phyloP scores from a whole-genome alignment of 2,113 vertebrate species.

The Motacilla tschutschensis region DNA sequence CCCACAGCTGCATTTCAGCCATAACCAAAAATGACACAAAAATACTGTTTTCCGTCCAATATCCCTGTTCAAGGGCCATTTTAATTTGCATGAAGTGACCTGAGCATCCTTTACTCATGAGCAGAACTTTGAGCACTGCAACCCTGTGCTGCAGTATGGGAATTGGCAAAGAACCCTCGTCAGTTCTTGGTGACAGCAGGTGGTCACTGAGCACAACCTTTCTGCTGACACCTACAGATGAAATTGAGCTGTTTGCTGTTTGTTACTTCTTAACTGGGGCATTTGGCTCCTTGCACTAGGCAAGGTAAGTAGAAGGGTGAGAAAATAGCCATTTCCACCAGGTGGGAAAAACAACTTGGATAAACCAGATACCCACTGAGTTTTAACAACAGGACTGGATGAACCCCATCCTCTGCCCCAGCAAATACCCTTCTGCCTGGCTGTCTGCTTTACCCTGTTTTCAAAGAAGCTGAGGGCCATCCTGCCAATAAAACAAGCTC shows the following conservation, averaged over 20 bases:
- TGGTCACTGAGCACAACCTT: background rate
- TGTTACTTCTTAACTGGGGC: background rate
- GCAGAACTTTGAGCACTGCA: background rate
- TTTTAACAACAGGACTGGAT: background rate
- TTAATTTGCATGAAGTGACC: background rate
- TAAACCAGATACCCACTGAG: background rate
- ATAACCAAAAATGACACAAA: background rate
- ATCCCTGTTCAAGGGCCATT: background rate
- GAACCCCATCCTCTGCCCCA: background rate
- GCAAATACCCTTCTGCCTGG: background rate
- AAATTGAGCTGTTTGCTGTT: background rate
- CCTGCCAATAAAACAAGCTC: background rate
- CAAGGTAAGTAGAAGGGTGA: background rate
- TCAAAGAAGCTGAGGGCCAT: background rate
- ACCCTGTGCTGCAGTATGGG: fast-evolving
- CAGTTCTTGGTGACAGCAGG: background rate
- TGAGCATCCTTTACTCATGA: background rate
- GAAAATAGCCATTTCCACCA: background rate
- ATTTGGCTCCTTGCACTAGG: background rate
- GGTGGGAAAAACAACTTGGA: background rate
- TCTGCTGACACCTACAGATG: background rate
- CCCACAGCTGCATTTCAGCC: background rate
- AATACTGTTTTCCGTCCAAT: background rate
- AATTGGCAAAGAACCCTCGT: background rate
- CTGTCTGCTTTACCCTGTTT: background rate